phyloP scores from a whole-genome alignment of 2,113 vertebrate genomes.

The Pogona vitticeps region DNA sequence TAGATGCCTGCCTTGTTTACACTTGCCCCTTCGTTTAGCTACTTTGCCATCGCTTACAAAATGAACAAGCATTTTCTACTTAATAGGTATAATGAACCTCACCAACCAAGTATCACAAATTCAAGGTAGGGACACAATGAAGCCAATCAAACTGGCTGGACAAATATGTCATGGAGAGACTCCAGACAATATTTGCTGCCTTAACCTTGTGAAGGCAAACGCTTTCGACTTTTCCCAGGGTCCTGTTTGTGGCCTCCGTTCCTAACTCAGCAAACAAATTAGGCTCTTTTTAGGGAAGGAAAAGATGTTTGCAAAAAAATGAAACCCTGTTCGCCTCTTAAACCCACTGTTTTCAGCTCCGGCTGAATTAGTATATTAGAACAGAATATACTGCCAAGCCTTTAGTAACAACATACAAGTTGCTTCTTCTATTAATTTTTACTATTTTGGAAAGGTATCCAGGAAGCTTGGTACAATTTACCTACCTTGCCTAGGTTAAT shows the following conservation, averaged over 20 bases:
- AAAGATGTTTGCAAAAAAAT: neutral
- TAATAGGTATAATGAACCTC: neutral
- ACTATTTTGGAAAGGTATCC: neutral
- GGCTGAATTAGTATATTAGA: no score
- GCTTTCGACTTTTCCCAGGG: neutral
- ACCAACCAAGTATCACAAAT: neutral
- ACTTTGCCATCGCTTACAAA: neutral
- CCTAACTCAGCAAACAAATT: neutral
- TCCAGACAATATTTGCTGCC: neutral
- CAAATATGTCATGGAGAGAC: neutral
- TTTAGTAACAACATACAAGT: neutral
- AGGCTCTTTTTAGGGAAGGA: neutral
- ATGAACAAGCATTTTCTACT: neutral
- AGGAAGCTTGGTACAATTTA: neutral
- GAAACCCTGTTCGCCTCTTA: neutral
- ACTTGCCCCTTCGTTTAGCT: neutral
- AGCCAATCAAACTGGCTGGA: neutral
- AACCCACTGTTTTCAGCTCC: neutral
- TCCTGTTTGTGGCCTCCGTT: neutral
- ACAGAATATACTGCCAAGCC: neutral
- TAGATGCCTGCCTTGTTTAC: neutral
- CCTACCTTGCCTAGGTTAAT: neutral
- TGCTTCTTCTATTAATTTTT: neutral
- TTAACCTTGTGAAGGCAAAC: neutral
- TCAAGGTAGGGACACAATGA: neutral